Base-by-base conservation (phyloP, 2,113 vertebrate species). In the Meriones unguiculatus region DNA sequence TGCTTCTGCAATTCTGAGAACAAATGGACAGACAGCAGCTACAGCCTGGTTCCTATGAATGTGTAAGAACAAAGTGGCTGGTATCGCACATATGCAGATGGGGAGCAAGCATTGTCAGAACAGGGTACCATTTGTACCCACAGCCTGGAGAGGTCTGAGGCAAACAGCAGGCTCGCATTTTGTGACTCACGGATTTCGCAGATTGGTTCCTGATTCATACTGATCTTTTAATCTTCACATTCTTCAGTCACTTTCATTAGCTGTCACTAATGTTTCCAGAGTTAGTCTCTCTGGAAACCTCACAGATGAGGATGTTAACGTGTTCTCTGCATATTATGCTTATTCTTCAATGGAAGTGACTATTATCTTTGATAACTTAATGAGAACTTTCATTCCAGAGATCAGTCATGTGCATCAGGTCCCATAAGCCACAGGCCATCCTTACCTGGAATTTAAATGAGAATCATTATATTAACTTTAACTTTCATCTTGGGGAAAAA, bases 361-460 rank as follows among this genome's bases (percentile, higher is more conserved):
- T 73, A 57, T 77, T 95, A 35, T 96, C 93, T 97, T 12, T 91
- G 24, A 90, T 97, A 97, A 65, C 73, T 73, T 81, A 95, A 95
- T 22, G 30, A 72, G 65, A 50, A 84, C 96, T 98, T 98, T 94
- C 93, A 82, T 97, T 97, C 85, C 69, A 65, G 89, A 97, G 95
- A 97, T 32, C 41, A 88, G 85, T 95, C 91, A n/a, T 35, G 85
- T 76, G 22, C 76, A 93, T 97, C 25, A 97, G 92, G 94, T 95
- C 75, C 64, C 78, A 59, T 88, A 95, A 72, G 6, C 86, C 50
- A 70, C 50, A 10, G 62, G 8, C 81, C 10, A 18, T 65, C 0
- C 30, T 97, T 80, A 95, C 30, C 87, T 96, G 15, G 35, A 97
- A 96, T 96, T 96, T 73, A 87, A 94, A 96, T 82, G 69, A 97